Conservation (phyloP, 2,113 vertebrate species). For the Candoia aspera region DNA sequence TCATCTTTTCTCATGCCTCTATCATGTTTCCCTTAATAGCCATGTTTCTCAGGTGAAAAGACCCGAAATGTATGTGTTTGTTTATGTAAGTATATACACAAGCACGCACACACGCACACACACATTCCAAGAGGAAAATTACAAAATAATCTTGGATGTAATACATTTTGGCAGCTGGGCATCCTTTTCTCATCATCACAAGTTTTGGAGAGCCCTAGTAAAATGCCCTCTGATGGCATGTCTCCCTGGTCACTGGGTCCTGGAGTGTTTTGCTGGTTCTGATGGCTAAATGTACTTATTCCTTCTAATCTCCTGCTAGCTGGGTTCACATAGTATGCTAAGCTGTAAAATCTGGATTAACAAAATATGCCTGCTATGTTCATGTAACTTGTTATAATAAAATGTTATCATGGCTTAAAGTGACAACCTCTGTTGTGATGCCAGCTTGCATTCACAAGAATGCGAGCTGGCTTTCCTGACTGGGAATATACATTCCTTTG, state of each 20-base stretch:
- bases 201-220: background rate
- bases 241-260: background rate
- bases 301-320: background rate
- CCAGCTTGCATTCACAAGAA: background rate
- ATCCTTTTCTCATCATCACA: background rate
- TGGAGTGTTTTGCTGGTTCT: background rate
- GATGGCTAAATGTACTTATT: background rate
- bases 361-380: background rate
- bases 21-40: background rate
- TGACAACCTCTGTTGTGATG: background rate
- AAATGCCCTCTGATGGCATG: background rate
- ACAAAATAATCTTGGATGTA: background rate
- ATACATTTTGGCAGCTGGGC: background rate
- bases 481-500: background rate
- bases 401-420: background rate
- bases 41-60: background rate
- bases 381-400: background rate
- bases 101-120: background rate
- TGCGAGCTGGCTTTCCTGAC: background rate
- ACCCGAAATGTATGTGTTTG: background rate
- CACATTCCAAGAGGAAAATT: background rate
- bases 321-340: background rate
- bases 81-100: background rate
- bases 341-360: background rate
- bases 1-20: background rate